Percentiles rank a stretch among this genome's conserved stretches.
phyloP scores from a whole-genome alignment of 2,888 invertebrate species.

The Argynnis bischoffii region DNA sequence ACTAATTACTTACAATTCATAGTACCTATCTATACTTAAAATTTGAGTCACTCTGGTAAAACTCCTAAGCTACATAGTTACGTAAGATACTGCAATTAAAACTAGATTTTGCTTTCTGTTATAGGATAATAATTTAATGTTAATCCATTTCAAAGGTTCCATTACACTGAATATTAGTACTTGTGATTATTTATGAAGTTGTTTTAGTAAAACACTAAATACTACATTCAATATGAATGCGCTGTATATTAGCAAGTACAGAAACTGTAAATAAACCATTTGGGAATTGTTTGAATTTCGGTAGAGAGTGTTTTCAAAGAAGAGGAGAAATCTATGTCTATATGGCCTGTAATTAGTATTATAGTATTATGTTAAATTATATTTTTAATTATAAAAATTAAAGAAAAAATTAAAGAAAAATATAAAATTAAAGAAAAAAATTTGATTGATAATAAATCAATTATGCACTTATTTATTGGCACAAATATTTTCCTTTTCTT shows the following conservation, averaged over 20 bases:
- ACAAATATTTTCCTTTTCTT: no score
- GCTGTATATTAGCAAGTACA: not conserved
- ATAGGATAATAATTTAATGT: not conserved
- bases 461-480: no score
- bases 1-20: no score
- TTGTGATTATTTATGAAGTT: slow-evolving; percentile 14
- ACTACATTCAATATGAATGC: not conserved
- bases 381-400: no score
- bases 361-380: no score
- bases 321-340: no score
- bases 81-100: slow-evolving; percentile 7
- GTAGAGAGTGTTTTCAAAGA: not conserved
- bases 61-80: not conserved
- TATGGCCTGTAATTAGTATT: no score
- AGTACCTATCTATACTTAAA: no score
- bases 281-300: not conserved
- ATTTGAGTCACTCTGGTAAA: no score
- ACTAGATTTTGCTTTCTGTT: not conserved
- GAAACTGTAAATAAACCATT: not conserved
- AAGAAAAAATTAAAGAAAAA: no score
- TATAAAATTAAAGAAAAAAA: no score
- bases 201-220: not conserved
- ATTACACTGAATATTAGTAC: slow-evolving; percentile 1
- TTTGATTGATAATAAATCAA: no score
- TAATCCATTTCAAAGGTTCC: not conserved